Evolutionary conservation across 2,797 vertebrate genomes (phyloP), one percentile per base, ranked within the genome.

Genomic region (Eremophila alpestris): DNA sequence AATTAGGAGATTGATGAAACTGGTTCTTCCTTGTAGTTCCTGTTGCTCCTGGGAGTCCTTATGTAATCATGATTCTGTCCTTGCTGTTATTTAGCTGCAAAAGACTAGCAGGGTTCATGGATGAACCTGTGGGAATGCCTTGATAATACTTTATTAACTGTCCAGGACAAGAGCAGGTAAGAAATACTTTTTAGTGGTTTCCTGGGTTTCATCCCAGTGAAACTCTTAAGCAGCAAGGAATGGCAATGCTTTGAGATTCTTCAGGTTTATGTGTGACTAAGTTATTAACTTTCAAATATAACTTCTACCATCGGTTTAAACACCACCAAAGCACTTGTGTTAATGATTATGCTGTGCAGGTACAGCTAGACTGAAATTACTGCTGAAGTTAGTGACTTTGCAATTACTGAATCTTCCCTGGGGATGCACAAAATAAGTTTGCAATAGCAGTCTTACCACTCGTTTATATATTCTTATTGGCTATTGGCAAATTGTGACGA

Each of bases 371-470:
- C 32, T 84, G 87, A 91, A 93, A 92, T 90, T 86, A 71, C 59
- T 76, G 76, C 79, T 86, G 90, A 83, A 94, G 76, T 67, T 90
- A 94, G 92, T 81, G 91, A 74, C 77, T 95, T 77, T 75, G 59
- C 89, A 96, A 86, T 94, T 95, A 94, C 79, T 79, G 62, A 92
- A 70, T 63, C 69, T 94, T 84, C 92, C 94, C 94, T 70, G 59
- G 59, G 80, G 92, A 93, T 4, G 7, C 41, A 63, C 18, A 81
- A 89, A 83, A 82, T 81, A 93, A 83, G 70, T 59, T 74, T 91
- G 73, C 58, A 93, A 45, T 49, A 83, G 41, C 69, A 88, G 45
- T 24, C 48, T 94, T 48, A 65, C 76, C 29, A 49, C 46, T 26
- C 19, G 1, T 7, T 0, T 81, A 46, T 79, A 45, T 83, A 45